Evolutionary conservation across 2,888 invertebrate genomes (phyloP), one percentile per base, ranked within the genome.

Genomic region (Stomorhina lunata): DNA sequence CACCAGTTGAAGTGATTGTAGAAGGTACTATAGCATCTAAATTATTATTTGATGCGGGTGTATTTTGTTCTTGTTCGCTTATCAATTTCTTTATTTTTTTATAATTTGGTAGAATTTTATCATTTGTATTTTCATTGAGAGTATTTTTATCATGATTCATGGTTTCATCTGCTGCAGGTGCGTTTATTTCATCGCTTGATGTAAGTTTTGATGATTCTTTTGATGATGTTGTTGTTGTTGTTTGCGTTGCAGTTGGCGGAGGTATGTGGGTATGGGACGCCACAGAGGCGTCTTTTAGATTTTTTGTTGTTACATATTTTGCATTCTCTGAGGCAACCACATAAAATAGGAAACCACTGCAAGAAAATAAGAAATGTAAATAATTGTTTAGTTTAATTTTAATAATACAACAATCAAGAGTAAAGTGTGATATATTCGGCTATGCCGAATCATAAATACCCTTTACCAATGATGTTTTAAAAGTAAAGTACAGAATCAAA

Each of bases 301-400:
- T 40, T 48, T 55, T 55, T 34, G 79, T 80, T 78, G 80, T 80
- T 76, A 59, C 69, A 82, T 84, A 79, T 75, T 84, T 84, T 37
- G 78, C 82, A 79, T 84, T 85, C 79, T 84, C 85, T n/a, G 84
- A 69, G 34, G 84, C 84, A 66, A 84, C 84, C 57, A 85, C 80
- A 78, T 81, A 85, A 80, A 84, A 84, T 40, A 86, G 75, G 68
- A 85, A 84, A 37, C 73, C 83, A 78, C 86, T 85, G 80, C 37
- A 84, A n/a, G n/a, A 80, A 72, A 55, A 78, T 22, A 73, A 78
- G 43, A 66, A 61, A 79, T 7, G 63, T 27, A 45, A 72, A 43
- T 48, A 20, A n/a, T 10, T 48, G 45, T 57, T 1, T 34, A 40
- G 15, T 32, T 6, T 53, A 22, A 15, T 9, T 6, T 50, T 32